Conservation (phyloP, 2,888 invertebrate species). For the Euclidia mi region DNA sequence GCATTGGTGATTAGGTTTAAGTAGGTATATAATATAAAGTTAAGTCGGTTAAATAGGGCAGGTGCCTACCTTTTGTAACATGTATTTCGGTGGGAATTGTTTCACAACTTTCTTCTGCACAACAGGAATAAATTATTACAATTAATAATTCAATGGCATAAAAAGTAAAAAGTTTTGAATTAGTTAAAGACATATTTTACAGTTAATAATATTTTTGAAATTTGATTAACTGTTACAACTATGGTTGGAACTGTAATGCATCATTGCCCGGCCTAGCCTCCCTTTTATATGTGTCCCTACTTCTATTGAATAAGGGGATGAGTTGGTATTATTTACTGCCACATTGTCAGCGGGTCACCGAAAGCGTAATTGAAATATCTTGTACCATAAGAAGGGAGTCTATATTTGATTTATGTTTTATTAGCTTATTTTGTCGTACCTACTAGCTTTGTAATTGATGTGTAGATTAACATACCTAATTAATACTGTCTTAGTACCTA, state of each 20-base stretch:
- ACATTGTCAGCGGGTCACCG: slow-evolving; percentile 65
- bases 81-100: slow-evolving; percentile 96
- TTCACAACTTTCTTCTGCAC: slow-evolving; percentile 94
- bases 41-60: no score
- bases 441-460: no score
- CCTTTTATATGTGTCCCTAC: slow-evolving; percentile 43
- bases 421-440: no score
- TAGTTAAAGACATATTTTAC: slow-evolving; percentile 40
- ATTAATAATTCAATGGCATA: slow-evolving; percentile 49
- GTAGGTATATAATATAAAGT: no score
- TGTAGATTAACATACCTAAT: no score
- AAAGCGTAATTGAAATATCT: slow-evolving; percentile 66
- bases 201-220: slow-evolving; percentile 9
- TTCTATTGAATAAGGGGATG: slow-evolving; percentile 23
- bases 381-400: slow-evolving; percentile 47
- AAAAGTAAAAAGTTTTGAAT: slow-evolving; percentile 42
- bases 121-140: slow-evolving; percentile 51
- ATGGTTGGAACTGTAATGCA: slow-evolving; percentile 31
- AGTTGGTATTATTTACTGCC: slow-evolving; percentile 44
- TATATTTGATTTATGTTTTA: not conserved
- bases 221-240: slow-evolving; percentile 18
- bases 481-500: no score
- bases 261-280: slow-evolving; percentile 10
- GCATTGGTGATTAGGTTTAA: not conserved
- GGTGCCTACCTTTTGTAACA: slow-evolving; percentile 93